Base-by-base conservation (phyloP, 2,888 invertebrate genomes). In the Hybos culiciformis region DNA sequence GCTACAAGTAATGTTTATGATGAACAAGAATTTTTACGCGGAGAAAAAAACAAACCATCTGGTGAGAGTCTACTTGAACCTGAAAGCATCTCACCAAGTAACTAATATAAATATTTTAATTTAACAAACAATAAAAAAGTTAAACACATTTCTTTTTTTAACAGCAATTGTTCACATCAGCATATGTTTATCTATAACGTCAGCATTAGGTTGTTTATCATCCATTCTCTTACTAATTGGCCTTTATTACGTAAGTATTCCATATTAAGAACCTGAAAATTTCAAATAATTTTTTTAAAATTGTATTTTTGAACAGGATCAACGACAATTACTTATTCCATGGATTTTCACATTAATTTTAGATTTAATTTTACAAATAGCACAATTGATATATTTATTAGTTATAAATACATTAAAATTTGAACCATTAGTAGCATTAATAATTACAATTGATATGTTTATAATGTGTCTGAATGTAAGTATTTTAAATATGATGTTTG, bases 371-470 rank as follows among this genome's bases (percentile, higher is more conserved):
- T 72, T 82, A 37, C 84, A 84, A 59, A 60, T 80, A 37, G 61
- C 72, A 11, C 82, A 83, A 56, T 69, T 80, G 19, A 53, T 77
- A 19, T 82, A 82, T 55, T 65, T 81, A 48, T 72, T 80, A 53
- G 63, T 76, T 46, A 64, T 75, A 32, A 74, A 76, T 60, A 76
- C 77, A 77, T 64, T 77, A 44, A 70, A 72, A 53, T 81, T 84
- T 63, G 81, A 80, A 57, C 85, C 85, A 1, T 71, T 78, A 48
- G 80, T 78, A 4, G 80, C 82, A 37, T 79, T 83, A 56, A 66
- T 85, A 49, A 79, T 83, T 60, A 84, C 83, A 2, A 58, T 83
- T 61, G 83, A 83, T 60, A 82, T 85, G 61, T 85, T 86, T 66
- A 72, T 84, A 41, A 71, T 80, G 53, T 72, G 78, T 51, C 65